Percentiles rank a stretch among this genome's conserved stretches.
Evolutionary conservation across 2,113 vertebrate species (phyloP).

Genomic region (Oreocharis arfaki): DNA sequence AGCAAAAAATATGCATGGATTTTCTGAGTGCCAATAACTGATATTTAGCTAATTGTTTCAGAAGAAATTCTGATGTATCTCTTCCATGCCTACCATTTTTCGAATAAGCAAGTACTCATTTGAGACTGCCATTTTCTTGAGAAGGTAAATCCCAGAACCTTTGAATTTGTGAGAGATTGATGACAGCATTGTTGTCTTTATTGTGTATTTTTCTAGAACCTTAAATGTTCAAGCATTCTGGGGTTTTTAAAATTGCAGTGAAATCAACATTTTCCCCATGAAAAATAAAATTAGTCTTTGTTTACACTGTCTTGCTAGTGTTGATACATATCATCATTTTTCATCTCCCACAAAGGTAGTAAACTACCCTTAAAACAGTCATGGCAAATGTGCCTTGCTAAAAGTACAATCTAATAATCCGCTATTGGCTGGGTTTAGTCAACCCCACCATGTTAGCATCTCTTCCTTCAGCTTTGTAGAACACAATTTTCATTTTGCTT

Average conservation of each 20-base stretch:
- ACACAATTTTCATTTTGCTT: not conserved
- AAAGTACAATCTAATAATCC: not conserved
- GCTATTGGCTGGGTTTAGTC: not conserved
- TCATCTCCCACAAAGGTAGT: not conserved
- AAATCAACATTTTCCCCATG: not conserved
- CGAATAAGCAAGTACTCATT: not conserved
- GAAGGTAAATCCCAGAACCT: not conserved
- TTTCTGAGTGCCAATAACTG: not conserved
- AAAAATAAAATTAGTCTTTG: not conserved
- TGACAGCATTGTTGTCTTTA: not conserved
- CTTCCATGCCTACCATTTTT: not conserved
- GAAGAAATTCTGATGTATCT: not conserved
- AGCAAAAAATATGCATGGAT: not conserved
- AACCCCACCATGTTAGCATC: not conserved
- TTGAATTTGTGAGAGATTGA: not conserved
- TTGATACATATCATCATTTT: not conserved
- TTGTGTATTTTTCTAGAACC: not conserved
- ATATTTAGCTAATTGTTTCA: not conserved
- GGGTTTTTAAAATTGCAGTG: fast-evolving
- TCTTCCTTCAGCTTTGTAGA: not conserved
- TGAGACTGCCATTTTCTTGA: not conserved
- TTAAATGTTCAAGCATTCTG: not conserved
- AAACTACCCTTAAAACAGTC: not conserved
- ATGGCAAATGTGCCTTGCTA: not conserved
- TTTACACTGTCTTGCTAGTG: not conserved